Evolutionary conservation across 2,113 vertebrate genomes (phyloP), one percentile per base, ranked within the genome.

Genomic region (Lichenostomus cassidix): DNA sequence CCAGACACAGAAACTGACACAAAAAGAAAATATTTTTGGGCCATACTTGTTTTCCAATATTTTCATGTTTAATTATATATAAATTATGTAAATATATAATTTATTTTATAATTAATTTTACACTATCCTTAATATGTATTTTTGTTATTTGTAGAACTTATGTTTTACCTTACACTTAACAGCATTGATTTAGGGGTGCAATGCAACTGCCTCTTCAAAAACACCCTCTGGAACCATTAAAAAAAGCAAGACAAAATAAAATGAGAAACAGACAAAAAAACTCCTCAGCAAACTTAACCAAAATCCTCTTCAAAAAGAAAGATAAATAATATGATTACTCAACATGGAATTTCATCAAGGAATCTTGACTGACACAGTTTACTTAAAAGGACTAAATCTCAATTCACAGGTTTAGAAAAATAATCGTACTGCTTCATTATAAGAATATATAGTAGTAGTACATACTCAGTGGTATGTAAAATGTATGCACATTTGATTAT

Each of bases 181-280:
- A 18, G 2, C 4, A 35, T 44, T 46, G 7, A 22, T 83, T 75
- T 33, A 75, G 9, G 47, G 9, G 3, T 63, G 12, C 21, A 60
- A 50, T 46, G 27, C 22, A 64, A 60, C 4, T 24, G 11, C 52
- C 8, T 4, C 6, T 88, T 11, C 9, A 73, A 37, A 73, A 69
- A 2, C 24, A 55, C 2, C 0, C 3, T 6, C 3, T 7, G 7
- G 8, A 28, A 42, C 23, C 14, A 10, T 67, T 47, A n/a, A 56
- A 4, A 46, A 70, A 58, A 65, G 13, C 9, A 76, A 27, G 3
- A 50, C 1, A 24, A 71, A 70, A 6, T 4, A 64, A 69, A 76
- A 7, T 16, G 4, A 46, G 8, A 52, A 64, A 21, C 4, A 15
- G 10, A 42, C 13, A 22, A 56, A 50, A 50, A 47, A 31, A 10